Evolutionary conservation across 1,140 invertebrate genomes (phyloP).

Genomic region (Mamestra configurata): DNA sequence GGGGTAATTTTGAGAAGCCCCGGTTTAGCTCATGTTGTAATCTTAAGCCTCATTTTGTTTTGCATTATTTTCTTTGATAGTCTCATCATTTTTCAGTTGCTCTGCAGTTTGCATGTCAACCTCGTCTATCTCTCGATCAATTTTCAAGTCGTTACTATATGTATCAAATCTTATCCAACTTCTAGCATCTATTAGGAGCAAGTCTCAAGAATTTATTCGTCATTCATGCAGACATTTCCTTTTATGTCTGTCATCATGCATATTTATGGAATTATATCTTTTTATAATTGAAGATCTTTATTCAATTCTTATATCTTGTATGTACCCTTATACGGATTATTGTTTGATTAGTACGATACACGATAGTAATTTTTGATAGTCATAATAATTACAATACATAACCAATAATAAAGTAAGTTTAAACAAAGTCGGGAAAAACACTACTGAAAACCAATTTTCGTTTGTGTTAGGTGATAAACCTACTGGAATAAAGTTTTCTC

Average conservation of each 20-base stretch:
- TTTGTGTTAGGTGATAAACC: background rate
- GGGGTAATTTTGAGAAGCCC: slow-evolving; percentile 67
- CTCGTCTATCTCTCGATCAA: too few relatives aligned
- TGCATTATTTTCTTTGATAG: slow-evolving; percentile 1
- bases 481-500: slow-evolving; percentile 8
- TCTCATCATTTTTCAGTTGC: background rate
- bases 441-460: slow-evolving; percentile 1
- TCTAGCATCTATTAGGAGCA: slow-evolving; percentile 8
- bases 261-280: slow-evolving; percentile 46
- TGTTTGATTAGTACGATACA: slow-evolving; percentile 35
- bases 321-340: slow-evolving; percentile 37
- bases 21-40: slow-evolving; percentile 45
- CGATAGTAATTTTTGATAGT: slow-evolving; percentile 5
- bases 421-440: slow-evolving; percentile 13
- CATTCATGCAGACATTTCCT: slow-evolving; percentile 46
- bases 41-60: slow-evolving; percentile 39
- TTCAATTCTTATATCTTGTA: slow-evolving; percentile 42
- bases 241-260: slow-evolving; percentile 46
- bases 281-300: slow-evolving; percentile 44
- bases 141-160: background rate
- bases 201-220: slow-evolving; percentile 42
- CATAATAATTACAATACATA: background rate
- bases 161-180: slow-evolving; percentile 13
- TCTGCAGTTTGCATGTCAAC: too few relatives aligned
- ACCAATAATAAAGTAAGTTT: background rate